phyloP scores from a whole-genome alignment of 2,113 vertebrate genomes.

The Willisornis vidua region DNA sequence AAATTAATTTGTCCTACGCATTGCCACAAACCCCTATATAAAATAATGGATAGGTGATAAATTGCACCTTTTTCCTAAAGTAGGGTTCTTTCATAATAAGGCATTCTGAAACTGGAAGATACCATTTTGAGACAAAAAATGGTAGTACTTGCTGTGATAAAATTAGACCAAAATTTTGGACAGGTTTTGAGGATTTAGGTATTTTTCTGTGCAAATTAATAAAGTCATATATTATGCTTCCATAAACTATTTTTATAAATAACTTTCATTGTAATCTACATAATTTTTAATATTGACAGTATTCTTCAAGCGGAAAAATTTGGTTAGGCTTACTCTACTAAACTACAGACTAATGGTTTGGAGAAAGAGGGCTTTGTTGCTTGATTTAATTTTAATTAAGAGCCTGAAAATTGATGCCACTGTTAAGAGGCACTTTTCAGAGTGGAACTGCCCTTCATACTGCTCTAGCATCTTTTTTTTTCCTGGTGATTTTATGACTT shows the following conservation, averaged over 20 bases:
- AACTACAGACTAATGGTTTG: not conserved
- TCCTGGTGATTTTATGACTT: not conserved
- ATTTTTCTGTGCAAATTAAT: not conserved
- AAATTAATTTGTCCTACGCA: not conserved
- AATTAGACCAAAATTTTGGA: not conserved
- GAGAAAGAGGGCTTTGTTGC: slow-evolving; percentile 43
- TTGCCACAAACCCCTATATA: not conserved
- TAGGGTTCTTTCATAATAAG: not conserved
- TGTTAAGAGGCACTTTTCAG: slow-evolving; percentile 17
- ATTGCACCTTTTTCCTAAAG: not conserved
- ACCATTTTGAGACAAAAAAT: not conserved
- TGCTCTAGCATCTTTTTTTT: not conserved
- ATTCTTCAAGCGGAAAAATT: not conserved
- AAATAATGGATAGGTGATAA: not conserved
- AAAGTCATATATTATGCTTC: not conserved
- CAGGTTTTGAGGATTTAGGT: not conserved
- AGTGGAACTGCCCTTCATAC: slow-evolving; percentile 22
- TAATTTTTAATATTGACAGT: not conserved
- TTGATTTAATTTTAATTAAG: slow-evolving; percentile 57
- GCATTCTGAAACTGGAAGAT: not conserved
- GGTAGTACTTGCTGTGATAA: not conserved
- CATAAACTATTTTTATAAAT: not conserved
- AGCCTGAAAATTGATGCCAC: not conserved
- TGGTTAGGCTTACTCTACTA: not conserved
- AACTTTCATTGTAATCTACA: not conserved